Conservation (phyloP, 2,888 invertebrate species). For the Drosophila niveifrons region DNA sequence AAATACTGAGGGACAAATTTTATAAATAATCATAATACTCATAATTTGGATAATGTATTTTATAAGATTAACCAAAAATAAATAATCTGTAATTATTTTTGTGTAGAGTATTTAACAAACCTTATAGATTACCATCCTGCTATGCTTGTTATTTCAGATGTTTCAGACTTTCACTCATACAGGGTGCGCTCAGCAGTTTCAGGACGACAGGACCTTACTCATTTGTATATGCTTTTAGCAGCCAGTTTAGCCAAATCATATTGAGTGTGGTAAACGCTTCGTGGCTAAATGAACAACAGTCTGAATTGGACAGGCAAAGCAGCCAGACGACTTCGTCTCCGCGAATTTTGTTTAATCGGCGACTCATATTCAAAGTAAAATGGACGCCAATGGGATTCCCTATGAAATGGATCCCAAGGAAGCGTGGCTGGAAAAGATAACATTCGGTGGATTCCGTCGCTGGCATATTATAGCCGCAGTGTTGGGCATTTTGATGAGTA, state of each 20-base stretch:
- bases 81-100: neutral
- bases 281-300: slow-evolving; percentile 63
- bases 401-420: slow-evolving; percentile 85
- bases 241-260: slow-evolving; percentile 43
- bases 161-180: slow-evolving; percentile 44
- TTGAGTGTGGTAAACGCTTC: slow-evolving; percentile 40
- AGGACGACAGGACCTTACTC: slow-evolving; percentile 7
- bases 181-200: slow-evolving; percentile 42
- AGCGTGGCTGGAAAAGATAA: slow-evolving; percentile 91
- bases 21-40: no score
- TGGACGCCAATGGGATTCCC: slow-evolving; percentile 77
- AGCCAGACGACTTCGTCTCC: slow-evolving; percentile 51
- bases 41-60: no score
- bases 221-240: slow-evolving; percentile 43
- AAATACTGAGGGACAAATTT: no score
- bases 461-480: slow-evolving; percentile 93
- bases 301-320: slow-evolving; percentile 57
- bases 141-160: slow-evolving; percentile 52
- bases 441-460: slow-evolving; percentile 89
- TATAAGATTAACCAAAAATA: no score
- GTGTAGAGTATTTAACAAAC: slow-evolving; percentile 14
- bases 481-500: slow-evolving; percentile 88
- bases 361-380: slow-evolving; percentile 13
- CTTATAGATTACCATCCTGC: neutral
- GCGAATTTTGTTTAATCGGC: slow-evolving; percentile 18